phyloP scores from a whole-genome alignment of 2,113 vertebrate species.

The Heloderma charlesbogerti region DNA sequence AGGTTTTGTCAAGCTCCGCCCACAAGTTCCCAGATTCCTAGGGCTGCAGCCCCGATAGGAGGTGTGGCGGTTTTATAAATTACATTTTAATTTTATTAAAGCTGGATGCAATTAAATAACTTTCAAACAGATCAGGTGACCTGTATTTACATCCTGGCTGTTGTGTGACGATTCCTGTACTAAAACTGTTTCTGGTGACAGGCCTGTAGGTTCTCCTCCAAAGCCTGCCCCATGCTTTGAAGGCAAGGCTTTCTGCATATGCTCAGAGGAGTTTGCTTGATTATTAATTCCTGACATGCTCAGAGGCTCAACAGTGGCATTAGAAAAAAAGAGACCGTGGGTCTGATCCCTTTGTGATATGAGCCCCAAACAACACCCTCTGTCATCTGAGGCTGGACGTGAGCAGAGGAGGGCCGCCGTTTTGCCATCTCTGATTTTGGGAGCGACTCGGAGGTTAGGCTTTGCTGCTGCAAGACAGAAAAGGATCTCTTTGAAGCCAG shows the following conservation, averaged over 20 bases:
- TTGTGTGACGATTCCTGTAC: neutral
- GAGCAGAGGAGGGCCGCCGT: constrained; percentile 1
- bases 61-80: no score
- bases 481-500: neutral
- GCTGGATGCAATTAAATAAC: neutral
- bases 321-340: neutral
- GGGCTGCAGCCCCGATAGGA: no score
- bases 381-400: neutral
- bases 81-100: neutral
- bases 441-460: neutral
- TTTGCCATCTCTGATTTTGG: neutral
- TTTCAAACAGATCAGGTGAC: neutral
- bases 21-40: no score
- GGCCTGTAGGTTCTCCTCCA: neutral
- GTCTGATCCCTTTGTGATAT: neutral
- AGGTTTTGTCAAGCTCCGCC: no score
- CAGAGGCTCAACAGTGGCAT: neutral
- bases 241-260: neutral
- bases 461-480: constrained; percentile 32
- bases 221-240: neutral
- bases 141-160: neutral
- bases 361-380: neutral
- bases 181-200: neutral
- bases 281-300: neutral
- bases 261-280: neutral